Evolutionary conservation across 2,888 invertebrate genomes (phyloP).

Genomic region (Dasysyrphus tricinctus): DNA sequence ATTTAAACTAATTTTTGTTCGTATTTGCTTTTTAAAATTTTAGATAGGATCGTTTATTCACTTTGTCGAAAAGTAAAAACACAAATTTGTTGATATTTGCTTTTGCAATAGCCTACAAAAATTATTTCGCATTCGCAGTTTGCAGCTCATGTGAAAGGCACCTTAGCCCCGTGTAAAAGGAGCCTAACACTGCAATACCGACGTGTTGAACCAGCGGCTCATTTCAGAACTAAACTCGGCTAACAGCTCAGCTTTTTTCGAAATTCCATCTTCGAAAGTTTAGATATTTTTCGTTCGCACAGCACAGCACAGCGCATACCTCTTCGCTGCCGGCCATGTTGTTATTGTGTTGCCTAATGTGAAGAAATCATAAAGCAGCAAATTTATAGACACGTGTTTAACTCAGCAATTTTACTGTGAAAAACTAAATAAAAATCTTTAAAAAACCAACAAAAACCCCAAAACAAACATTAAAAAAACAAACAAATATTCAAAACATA

Average conservation of each 20-base stretch:
- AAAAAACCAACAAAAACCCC: constrained; percentile 51
- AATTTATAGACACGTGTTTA: constrained; percentile 82
- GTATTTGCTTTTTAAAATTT: no score
- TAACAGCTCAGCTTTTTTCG: constrained; percentile 51
- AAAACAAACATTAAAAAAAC: constrained; percentile 72
- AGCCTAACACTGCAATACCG: background rate
- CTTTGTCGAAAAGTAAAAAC: no score
- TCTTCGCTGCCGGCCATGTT: constrained; percentile 78
- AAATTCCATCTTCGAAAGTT: constrained; percentile 60
- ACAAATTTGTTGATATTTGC: no score
- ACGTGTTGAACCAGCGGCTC: background rate
- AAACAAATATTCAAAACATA: constrained; percentile 61
- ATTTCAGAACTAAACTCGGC: constrained; percentile 1
- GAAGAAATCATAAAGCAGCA: constrained; percentile 77
- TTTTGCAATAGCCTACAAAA: no score
- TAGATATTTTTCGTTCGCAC: constrained; percentile 65
- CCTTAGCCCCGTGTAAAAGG: no score
- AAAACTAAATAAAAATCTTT: constrained; percentile 73
- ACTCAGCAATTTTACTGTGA: constrained; percentile 74
- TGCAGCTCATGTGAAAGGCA: no score
- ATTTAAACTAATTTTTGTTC: no score
- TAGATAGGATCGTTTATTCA: no score
- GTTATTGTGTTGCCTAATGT: constrained; percentile 78
- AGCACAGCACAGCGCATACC: constrained; percentile 14
- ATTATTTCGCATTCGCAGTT: no score